Percentiles rank a stretch among this genome's conserved stretches.
phyloP scores from a whole-genome alignment of 1,140 invertebrate genomes.

The Micrasema longulum region DNA sequence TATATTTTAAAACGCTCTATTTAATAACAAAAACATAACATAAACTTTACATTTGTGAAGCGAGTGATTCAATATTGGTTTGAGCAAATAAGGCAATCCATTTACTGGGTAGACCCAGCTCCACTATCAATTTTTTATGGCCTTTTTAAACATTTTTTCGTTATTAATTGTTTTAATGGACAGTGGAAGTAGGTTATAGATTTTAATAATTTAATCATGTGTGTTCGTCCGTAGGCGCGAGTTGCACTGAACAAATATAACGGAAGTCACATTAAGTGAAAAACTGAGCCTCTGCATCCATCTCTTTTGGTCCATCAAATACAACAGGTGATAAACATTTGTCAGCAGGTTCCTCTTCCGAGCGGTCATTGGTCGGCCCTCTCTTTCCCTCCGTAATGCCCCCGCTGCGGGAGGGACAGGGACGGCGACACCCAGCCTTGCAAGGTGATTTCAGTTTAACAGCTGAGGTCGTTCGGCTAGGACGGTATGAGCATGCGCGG shows the following conservation, averaged over 20 bases:
- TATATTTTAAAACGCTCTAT: too few relatives aligned
- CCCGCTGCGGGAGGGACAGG: slow-evolving; percentile 11
- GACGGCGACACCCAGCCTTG: slow-evolving; percentile 50
- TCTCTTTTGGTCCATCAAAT: slow-evolving; percentile 29
- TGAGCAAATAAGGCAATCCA: too few relatives aligned
- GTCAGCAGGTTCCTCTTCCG: slow-evolving; percentile 36
- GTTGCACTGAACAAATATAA: slow-evolving; percentile 13
- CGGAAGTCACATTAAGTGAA: slow-evolving; percentile 22
- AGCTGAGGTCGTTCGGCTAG: slow-evolving; percentile 49
- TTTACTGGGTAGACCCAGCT: too few relatives aligned
- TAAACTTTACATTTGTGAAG: too few relatives aligned
- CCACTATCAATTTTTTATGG: too few relatives aligned
- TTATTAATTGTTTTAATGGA: too few relatives aligned
- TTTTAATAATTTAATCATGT: too few relatives aligned
- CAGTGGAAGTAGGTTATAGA: too few relatives aligned
- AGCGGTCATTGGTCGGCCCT: slow-evolving; percentile 32
- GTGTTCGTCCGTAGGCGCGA: too few relatives aligned
- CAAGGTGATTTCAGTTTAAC: slow-evolving; percentile 54
- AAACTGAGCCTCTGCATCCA: slow-evolving; percentile 11
- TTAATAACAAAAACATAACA: too few relatives aligned
- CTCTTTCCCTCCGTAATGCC: slow-evolving; percentile 18
- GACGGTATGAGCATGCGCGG: slow-evolving; percentile 44
- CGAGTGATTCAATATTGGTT: too few relatives aligned
- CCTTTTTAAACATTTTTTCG: too few relatives aligned
- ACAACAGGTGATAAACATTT: slow-evolving; percentile 47